A percentile compares a stretch with the other conserved stretches of the same genome.
Conservation (phyloP, 2,888 invertebrate genomes). For the Amiota minor region DNA sequence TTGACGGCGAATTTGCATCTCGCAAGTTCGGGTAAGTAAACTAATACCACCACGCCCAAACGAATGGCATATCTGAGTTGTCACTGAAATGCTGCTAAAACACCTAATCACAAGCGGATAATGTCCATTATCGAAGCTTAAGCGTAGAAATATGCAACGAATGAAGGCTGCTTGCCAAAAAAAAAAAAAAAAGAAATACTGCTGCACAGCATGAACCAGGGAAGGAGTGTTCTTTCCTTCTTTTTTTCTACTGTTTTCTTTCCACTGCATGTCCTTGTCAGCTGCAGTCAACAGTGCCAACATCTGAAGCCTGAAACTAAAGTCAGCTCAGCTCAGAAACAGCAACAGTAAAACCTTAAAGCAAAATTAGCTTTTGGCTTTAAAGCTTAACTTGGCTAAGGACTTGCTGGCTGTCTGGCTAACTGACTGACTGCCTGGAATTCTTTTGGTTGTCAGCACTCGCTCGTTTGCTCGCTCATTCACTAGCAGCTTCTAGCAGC, state of each 20-base stretch:
- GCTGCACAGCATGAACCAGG: slow-evolving; percentile 9
- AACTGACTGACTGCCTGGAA: slow-evolving; percentile 44
- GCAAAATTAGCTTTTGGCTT: slow-evolving; percentile 65
- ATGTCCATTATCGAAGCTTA: slow-evolving; percentile 46
- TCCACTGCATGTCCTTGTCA: slow-evolving; percentile 21
- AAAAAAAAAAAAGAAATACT: slow-evolving; percentile 35
- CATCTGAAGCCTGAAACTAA: not conserved
- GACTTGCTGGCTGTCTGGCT: slow-evolving; percentile 41
- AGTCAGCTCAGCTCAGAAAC: slow-evolving; percentile 6
- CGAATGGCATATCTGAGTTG: slow-evolving; percentile 18
- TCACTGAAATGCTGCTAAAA: slow-evolving; percentile 24
- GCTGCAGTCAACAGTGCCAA: not conserved
- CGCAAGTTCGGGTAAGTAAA: slow-evolving; percentile 29
- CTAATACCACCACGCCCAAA: slow-evolving; percentile 51
- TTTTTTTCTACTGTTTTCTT: not conserved
- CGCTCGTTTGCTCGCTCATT: slow-evolving; percentile 19
- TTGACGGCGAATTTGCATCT: slow-evolving; percentile 48
- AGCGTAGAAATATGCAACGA: not conserved
- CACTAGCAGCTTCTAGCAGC: not conserved
- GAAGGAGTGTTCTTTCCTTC: not conserved
- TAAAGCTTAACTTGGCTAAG: slow-evolving; percentile 61
- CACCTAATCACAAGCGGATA: slow-evolving; percentile 67
- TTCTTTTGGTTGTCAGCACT: slow-evolving; percentile 67
- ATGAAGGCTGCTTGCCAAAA: slow-evolving; percentile 2
- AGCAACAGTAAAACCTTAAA: slow-evolving; percentile 55